phyloP scores from a whole-genome alignment of 30 jellyfish, hydroid and myxozoan species.

The Mastigias papua region DNA sequence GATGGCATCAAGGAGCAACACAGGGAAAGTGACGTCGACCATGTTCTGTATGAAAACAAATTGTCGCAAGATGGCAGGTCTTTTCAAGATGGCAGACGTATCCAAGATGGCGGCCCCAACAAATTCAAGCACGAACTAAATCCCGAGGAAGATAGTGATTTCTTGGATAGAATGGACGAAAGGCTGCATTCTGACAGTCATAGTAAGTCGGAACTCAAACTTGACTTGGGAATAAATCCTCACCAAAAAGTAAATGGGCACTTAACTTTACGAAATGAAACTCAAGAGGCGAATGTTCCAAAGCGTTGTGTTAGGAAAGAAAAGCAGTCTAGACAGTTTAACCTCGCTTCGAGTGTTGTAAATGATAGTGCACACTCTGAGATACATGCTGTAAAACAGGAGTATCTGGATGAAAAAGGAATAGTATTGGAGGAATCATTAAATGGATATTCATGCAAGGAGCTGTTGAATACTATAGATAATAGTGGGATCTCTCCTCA shows the following conservation, averaged over 20 bases:
- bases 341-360: conserved; percentile 11
- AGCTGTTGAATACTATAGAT: neutral
- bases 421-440: neutral
- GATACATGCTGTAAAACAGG: too few species aligned
- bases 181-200: neutral
- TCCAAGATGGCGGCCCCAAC: conserved; percentile 27
- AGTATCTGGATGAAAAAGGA: neutral
- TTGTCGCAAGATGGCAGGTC: conserved; percentile 73
- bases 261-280: neutral
- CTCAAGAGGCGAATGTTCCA: conserved; percentile 27
- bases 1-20: neutral
- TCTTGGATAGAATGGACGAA: neutral
- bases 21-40: conserved; percentile 39
- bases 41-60: conserved; percentile 53
- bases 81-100: conserved; percentile 64
- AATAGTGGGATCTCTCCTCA: neutral
- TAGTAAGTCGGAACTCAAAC: neutral
- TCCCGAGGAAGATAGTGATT: neutral
- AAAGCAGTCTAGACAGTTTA: neutral
- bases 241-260: neutral
- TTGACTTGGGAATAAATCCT: neutral
- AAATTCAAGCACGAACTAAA: neutral
- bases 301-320: conserved; percentile 16
- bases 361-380: neutral
- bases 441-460: conserved; percentile 1